Percentiles rank a stretch among this genome's conserved stretches.
These are phyloP conservation scores for Triplophysa tibetana DNA, from an alignment of 2,113 vertebrate genomes.

Conservation along the genomic window DNA sequence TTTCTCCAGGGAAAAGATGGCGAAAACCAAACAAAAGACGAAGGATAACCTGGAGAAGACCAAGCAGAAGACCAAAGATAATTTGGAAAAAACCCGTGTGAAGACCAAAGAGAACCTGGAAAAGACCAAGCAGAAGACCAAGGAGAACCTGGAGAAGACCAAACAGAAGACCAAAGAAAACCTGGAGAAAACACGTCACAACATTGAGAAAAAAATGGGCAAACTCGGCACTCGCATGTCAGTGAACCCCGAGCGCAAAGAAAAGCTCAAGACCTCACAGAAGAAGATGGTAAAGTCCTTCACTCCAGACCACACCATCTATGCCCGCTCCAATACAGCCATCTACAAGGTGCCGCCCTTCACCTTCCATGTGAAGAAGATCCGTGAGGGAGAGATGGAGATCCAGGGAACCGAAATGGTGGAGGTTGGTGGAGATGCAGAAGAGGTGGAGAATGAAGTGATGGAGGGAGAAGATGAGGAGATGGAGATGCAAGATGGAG, in stretches of 20 bases:
- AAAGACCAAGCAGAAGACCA: slow-evolving; percentile 85
- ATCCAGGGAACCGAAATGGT: slow-evolving; percentile 93
- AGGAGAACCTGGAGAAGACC: slow-evolving; percentile 89
- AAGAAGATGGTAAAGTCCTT: slow-evolving; percentile 95
- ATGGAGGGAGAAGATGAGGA: slow-evolving; percentile 65
- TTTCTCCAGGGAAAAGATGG: slow-evolving; percentile 91
- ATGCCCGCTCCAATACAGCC: slow-evolving; percentile 87
- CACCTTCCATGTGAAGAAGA: slow-evolving; percentile 96
- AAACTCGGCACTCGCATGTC: slow-evolving; percentile 90
- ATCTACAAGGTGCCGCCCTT: slow-evolving; percentile 97
- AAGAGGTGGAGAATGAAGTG: slow-evolving; percentile 72
- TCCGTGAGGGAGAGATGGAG: slow-evolving; percentile 88
- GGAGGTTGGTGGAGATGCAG: slow-evolving; percentile 80
- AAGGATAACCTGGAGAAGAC: slow-evolving; percentile 83
- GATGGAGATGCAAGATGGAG: slow-evolving; percentile 69
- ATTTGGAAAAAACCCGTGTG: slow-evolving; percentile 85
- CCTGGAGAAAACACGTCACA: slow-evolving; percentile 89
- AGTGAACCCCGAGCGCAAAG: slow-evolving; percentile 86
- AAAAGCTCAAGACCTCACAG: slow-evolving; percentile 89
- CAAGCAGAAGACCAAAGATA: slow-evolving; percentile 85
- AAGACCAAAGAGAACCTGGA: slow-evolving; percentile 79
- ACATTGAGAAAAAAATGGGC: slow-evolving; percentile 95
- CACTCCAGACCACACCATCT: slow-evolving; percentile 91
- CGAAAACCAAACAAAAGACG: slow-evolving; percentile 65
- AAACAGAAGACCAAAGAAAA: slow-evolving; percentile 87